Percentiles rank a stretch among this genome's conserved stretches.
Conservation (phyloP, 2,888 invertebrate species). For the Drosophila colorata region DNA sequence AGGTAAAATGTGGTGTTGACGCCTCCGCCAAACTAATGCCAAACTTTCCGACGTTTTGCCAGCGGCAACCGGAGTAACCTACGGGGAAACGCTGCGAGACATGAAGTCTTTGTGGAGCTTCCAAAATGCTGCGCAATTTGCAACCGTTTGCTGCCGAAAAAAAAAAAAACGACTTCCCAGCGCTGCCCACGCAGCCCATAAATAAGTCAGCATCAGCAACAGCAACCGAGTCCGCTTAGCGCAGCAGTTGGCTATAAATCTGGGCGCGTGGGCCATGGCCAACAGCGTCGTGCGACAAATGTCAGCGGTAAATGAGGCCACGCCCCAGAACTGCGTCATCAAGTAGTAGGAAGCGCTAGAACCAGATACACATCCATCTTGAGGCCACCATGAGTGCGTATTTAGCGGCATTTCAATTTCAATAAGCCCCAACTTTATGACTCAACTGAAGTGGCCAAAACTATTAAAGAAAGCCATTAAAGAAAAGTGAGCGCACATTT, state of each 20-base stretch:
- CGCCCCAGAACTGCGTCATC: constrained; percentile 57
- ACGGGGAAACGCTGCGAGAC: constrained; percentile 1
- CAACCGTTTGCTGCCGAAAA: constrained; percentile 80
- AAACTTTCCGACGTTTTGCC: not conserved
- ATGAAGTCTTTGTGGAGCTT: constrained; percentile 37
- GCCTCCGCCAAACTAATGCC: constrained; percentile 16
- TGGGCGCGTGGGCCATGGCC: constrained; percentile 66
- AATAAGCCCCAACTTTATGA: constrained; percentile 48
- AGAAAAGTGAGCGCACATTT: constrained; percentile 55
- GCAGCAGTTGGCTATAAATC: constrained; percentile 72
- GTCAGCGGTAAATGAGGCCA: constrained; percentile 69
- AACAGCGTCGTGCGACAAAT: constrained; percentile 64
- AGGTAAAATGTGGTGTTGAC: constrained; percentile 29
- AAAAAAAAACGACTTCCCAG: constrained; percentile 13
- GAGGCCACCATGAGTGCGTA: constrained; percentile 53
- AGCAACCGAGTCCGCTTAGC: constrained; percentile 45
- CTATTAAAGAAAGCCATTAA: constrained; percentile 40
- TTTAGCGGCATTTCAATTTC: constrained; percentile 37
- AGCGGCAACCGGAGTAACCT: constrained; percentile 5
- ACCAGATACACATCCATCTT: constrained; percentile 11
- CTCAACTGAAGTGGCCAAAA: constrained; percentile 41
- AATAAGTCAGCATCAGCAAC: constrained; percentile 53
- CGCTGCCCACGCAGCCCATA: constrained; percentile 71
- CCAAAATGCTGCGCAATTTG: constrained; percentile 68
- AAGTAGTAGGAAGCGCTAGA: constrained; percentile 12